Percentiles rank a stretch among this genome's conserved stretches.
phyloP scores from a whole-genome alignment of 2,797 vertebrate species.

The Cyclopterus lumpus region DNA sequence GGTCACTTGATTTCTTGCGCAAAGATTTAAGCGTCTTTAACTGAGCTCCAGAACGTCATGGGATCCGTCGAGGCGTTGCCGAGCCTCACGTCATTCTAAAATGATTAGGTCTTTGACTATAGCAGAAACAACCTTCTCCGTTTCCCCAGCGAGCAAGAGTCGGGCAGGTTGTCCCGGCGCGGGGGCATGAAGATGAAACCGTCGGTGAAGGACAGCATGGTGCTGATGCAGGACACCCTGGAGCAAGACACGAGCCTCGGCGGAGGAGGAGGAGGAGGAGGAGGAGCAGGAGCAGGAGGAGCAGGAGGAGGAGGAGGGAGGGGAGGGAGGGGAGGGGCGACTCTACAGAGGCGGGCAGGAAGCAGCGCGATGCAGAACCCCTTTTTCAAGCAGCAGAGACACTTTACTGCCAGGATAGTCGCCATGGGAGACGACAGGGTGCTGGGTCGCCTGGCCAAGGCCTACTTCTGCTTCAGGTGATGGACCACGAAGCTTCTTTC shows the following conservation, averaged over 20 bases:
- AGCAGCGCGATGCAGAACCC: constrained; percentile 43
- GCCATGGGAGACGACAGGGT: constrained; percentile 91
- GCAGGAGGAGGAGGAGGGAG: constrained; percentile 62
- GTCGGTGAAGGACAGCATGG: constrained; percentile 78
- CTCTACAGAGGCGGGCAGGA: constrained; percentile 81
- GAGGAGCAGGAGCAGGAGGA: constrained; percentile 70
- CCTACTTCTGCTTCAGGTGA: constrained; percentile 91
- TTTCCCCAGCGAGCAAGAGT: constrained; percentile 72
- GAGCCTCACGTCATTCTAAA: not conserved
- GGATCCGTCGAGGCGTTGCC: not conserved
- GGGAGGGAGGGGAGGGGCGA: constrained; percentile 49
- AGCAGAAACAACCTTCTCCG: not conserved
- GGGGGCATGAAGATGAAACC: constrained; percentile 88
- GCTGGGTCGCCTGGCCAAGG: constrained; percentile 90
- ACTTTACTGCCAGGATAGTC: constrained; percentile 89
- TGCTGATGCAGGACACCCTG: constrained; percentile 82
- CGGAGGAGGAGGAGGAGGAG: constrained; percentile 26
- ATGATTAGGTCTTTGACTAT: not conserved
- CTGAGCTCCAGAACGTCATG: not conserved
- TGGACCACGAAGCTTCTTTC: not conserved
- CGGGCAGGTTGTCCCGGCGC: constrained; percentile 82
- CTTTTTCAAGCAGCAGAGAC: constrained; percentile 79
- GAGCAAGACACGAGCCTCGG: constrained; percentile 65
- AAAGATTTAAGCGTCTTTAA: too few species aligned
- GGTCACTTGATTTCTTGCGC: too few species aligned